Evolutionary conservation across 2,113 vertebrate genomes (phyloP).

Genomic region (Dunckerocampus dactyliophorus): DNA sequence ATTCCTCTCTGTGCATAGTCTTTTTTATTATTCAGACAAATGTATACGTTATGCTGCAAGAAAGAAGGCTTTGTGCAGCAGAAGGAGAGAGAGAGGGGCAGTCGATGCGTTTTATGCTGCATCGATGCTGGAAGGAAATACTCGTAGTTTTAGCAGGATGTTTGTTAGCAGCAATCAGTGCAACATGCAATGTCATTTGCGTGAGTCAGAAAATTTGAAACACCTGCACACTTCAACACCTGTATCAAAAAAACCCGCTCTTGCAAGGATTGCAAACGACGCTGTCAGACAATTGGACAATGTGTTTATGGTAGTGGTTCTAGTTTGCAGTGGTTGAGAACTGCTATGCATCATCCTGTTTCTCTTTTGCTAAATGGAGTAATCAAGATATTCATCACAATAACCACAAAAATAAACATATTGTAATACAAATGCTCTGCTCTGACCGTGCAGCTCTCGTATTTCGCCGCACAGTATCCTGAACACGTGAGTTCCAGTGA

Average conservation of each 20-base stretch:
- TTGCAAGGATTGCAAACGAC: background rate
- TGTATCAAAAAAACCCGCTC: no score
- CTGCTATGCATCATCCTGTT: background rate
- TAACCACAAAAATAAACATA: constrained; percentile 7
- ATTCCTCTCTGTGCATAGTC: constrained; percentile 41
- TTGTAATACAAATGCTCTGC: background rate
- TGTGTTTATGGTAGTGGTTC: background rate
- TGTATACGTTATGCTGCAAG: constrained; percentile 37
- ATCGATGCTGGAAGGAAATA: constrained; percentile 8
- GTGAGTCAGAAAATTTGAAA: constrained; percentile 3
- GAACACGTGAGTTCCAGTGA: no score
- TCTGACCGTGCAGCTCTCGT: background rate
- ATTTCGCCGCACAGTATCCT: background rate
- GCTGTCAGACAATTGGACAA: background rate
- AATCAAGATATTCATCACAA: background rate
- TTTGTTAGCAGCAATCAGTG: constrained; percentile 24
- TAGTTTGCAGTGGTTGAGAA: background rate
- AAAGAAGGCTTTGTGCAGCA: constrained; percentile 45
- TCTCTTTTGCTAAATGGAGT: background rate
- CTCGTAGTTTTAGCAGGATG: background rate
- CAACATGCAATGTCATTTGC: constrained; percentile 16
- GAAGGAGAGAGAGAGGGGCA: background rate
- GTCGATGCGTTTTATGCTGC: constrained; percentile 21
- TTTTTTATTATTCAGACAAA: constrained; percentile 24
- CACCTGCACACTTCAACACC: background rate